Percentiles rank a stretch among this genome's conserved stretches.
phyloP scores from a whole-genome alignment of 2,113 vertebrate genomes.

The Prochilodus magdalenae region DNA sequence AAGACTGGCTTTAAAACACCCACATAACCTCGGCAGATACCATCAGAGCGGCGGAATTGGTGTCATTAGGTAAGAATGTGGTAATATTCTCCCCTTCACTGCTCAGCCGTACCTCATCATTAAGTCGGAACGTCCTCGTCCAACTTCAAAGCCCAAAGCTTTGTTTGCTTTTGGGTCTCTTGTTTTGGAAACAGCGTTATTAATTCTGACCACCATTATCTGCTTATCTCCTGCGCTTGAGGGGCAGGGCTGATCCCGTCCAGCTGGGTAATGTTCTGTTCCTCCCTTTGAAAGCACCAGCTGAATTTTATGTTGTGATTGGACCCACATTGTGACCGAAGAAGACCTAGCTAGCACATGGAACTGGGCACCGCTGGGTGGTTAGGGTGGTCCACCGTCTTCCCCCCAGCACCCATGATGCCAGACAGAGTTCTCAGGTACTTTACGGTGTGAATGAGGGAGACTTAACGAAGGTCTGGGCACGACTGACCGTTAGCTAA shows the following conservation, averaged over 20 bases:
- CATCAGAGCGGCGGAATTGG: background rate
- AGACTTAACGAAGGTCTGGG: too few relatives aligned
- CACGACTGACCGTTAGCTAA: too few relatives aligned
- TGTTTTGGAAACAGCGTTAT: conserved; percentile 36
- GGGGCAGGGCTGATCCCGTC: background rate
- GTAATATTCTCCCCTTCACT: conserved; percentile 14
- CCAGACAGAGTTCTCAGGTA: too few relatives aligned
- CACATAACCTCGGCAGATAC: background rate
- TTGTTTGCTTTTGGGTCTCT: background rate
- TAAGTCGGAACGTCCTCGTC: background rate
- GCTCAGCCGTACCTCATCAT: conserved; percentile 9
- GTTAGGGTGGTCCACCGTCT: too few relatives aligned
- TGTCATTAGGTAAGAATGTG: conserved; percentile 43
- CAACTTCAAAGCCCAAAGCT: conserved; percentile 4
- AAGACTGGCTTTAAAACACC: background rate
- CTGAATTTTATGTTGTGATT: too few relatives aligned
- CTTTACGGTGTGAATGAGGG: too few relatives aligned
- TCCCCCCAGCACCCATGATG: too few relatives aligned
- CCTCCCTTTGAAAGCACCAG: background rate
- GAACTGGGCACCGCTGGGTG: too few relatives aligned
- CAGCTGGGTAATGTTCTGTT: background rate
- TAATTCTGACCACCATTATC: background rate
- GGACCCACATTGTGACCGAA: too few relatives aligned
- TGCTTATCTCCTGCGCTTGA: background rate
- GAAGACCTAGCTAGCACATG: too few relatives aligned